Conservation (phyloP, 2,888 invertebrate species). For the Lasioglossum zephyrum region DNA sequence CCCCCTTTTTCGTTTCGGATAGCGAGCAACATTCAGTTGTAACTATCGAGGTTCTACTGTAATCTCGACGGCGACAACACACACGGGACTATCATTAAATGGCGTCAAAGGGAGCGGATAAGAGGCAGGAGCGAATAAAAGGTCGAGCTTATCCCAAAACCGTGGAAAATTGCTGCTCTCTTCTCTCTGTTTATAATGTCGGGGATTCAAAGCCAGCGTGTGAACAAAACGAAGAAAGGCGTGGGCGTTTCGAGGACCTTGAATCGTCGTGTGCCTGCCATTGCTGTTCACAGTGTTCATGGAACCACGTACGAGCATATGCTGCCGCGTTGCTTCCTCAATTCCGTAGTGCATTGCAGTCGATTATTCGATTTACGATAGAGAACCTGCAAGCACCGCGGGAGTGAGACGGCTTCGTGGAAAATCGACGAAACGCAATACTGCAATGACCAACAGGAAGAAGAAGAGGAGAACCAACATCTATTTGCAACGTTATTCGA, state of each 20-base stretch:
- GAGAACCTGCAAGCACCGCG: constrained; percentile 96
- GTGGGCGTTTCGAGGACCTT: constrained; percentile 13
- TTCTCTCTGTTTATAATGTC: constrained; percentile 45
- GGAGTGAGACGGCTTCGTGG: constrained; percentile 91
- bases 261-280: background rate
- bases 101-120: constrained; percentile 49
- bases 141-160: constrained; percentile 45
- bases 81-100: constrained; percentile 33
- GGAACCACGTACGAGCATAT: background rate
- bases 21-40: background rate
- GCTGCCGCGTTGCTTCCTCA: constrained; percentile 89
- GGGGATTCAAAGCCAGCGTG: constrained; percentile 51
- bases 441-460: background rate
- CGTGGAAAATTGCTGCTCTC: constrained; percentile 51
- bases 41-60: constrained; percentile 17
- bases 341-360: constrained; percentile 99
- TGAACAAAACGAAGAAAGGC: constrained; percentile 15
- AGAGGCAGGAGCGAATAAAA: constrained; percentile 35
- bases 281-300: background rate
- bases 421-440: constrained; percentile 68
- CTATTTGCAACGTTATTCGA: background rate
- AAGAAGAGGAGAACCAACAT: background rate
- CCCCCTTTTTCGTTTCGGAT: background rate
- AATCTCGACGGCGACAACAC: constrained; percentile 49
- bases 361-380: constrained; percentile 86